Percentiles rank a stretch among this genome's conserved stretches.
Conservation (phyloP, 2,888 invertebrate genomes). For the Graphium colonna region DNA sequence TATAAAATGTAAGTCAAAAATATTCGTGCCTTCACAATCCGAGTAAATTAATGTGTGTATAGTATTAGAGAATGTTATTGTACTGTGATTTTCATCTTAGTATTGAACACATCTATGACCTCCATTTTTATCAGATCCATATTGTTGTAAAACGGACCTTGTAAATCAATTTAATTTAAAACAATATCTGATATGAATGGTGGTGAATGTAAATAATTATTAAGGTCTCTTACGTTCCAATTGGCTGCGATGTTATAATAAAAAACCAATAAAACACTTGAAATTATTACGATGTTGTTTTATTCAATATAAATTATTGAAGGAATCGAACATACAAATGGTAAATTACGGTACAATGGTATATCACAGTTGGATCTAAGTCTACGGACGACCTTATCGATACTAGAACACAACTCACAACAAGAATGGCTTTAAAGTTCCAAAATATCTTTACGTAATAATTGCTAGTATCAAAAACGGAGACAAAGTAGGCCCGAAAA, state of each 20-base stretch:
- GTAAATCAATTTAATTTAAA: too few relatives aligned
- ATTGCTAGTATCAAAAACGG: conserved; percentile 22
- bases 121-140: conserved; percentile 29
- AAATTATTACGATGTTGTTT: conserved; percentile 26
- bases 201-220: conserved; percentile 41
- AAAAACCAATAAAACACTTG: conserved; percentile 31
- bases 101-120: conserved; percentile 36
- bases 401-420: conserved; percentile 8
- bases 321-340: conserved; percentile 24
- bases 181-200: conserved; percentile 26
- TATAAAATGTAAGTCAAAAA: conserved; percentile 24
- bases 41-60: conserved; percentile 27
- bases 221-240: conserved; percentile 42
- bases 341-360: conserved; percentile 34
- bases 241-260: conserved; percentile 47
- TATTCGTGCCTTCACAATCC: conserved; percentile 34
- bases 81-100: conserved; percentile 57
- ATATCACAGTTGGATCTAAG: conserved; percentile 69
- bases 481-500: conserved; percentile 14
- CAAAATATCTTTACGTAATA: background rate
- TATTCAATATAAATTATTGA: conserved; percentile 25
- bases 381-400: conserved; percentile 38
- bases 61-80: conserved; percentile 33
- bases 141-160: background rate
- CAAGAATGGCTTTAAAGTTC: background rate